Conservation (phyloP, 2,888 invertebrate species). For the Agriopis aurantiaria region DNA sequence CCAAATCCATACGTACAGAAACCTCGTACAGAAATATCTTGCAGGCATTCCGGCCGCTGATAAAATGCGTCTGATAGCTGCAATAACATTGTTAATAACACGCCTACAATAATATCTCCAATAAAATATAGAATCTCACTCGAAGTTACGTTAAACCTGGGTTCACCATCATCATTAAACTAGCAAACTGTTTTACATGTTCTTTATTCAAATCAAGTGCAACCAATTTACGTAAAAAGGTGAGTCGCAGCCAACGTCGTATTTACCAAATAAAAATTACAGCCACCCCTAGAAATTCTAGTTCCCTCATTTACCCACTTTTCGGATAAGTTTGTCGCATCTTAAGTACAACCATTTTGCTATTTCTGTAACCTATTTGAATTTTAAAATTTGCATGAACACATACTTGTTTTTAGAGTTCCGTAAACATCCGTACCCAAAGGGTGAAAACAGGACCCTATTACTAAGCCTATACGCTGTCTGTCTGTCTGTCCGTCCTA, state of each 20-base stretch:
- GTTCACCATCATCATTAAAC: neutral
- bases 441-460: too few species aligned
- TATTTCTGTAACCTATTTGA: slow-evolving; percentile 4
- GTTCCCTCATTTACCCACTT: neutral
- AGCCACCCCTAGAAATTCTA: neutral
- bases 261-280: neutral
- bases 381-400: neutral
- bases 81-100: too few species aligned
- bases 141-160: neutral
- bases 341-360: neutral
- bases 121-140: too few species aligned
- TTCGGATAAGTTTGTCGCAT: neutral
- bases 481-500: too few species aligned
- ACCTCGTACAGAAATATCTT: too few species aligned
- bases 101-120: too few species aligned
- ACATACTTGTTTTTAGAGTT: neutral
- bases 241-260: neutral
- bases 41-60: too few species aligned
- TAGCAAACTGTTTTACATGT: neutral
- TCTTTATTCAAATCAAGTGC: neutral
- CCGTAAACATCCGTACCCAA: too few species aligned
- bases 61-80: too few species aligned
- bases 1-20: too few species aligned
- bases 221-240: neutral
- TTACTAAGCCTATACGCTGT: too few species aligned